Percentiles rank a stretch among this genome's conserved stretches.
Evolutionary conservation across 2,797 vertebrate species (phyloP).

Genomic region (Mormyrus proboscirostris): DNA sequence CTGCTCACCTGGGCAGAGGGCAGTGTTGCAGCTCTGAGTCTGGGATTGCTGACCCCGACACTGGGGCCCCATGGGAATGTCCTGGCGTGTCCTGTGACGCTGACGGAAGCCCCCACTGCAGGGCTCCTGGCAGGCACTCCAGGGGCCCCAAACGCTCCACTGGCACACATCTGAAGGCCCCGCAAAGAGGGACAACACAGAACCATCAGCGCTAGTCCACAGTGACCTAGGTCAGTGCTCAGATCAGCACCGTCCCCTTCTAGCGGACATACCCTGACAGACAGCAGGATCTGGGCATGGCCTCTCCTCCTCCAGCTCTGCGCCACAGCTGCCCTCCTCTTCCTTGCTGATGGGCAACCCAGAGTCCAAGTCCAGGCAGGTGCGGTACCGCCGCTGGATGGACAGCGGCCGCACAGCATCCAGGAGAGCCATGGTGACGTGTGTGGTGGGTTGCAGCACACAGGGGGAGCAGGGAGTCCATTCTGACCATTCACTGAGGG

Average conservation of each 20-base stretch:
- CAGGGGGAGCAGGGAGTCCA: conserved; percentile 80
- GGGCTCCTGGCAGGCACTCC: conserved; percentile 74
- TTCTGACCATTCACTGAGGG: conserved; percentile 77
- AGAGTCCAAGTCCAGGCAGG: conserved; percentile 73
- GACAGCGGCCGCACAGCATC: conserved; percentile 47
- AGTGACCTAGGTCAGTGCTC: not conserved
- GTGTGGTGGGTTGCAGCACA: conserved; percentile 39
- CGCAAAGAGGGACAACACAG: not conserved
- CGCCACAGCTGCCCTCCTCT: conserved; percentile 47
- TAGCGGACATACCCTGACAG: conserved; percentile 61
- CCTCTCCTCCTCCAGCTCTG: conserved; percentile 58
- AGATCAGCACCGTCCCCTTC: not conserved
- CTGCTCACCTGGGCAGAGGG: conserved; percentile 71
- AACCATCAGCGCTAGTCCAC: not conserved
- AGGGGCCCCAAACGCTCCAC: conserved; percentile 75
- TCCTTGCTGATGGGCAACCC: conserved; percentile 51
- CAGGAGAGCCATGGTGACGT: not conserved
- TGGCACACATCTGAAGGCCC: conserved; percentile 64
- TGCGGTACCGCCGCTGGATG: conserved; percentile 68
- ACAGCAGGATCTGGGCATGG: conserved; percentile 58
- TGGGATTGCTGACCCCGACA: conserved; percentile 67
- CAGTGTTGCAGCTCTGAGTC: conserved; percentile 76
- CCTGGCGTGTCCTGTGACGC: conserved; percentile 58
- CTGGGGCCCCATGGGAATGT: conserved; percentile 27
- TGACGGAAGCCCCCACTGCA: conserved; percentile 76